Evolutionary conservation across 1,140 invertebrate genomes (phyloP).

Genomic region (Uloborus diversus): DNA sequence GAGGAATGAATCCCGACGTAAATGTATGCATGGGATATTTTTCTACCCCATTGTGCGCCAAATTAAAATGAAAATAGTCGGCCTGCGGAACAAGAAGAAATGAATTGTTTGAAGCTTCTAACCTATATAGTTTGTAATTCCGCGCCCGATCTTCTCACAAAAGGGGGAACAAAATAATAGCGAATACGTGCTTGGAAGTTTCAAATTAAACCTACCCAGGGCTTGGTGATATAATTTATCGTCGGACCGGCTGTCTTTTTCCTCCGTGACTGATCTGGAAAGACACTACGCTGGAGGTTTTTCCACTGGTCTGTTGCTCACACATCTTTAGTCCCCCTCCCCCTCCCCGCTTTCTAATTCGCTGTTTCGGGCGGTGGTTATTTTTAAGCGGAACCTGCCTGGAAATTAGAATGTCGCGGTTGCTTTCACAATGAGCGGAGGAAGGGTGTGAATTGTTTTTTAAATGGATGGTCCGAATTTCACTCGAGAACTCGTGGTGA

Average conservation of each 20-base stretch:
- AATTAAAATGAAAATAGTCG: slow-evolving; percentile 41
- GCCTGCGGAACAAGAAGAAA: slow-evolving; percentile 13
- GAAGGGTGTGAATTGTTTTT: not conserved
- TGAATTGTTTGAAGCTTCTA: slow-evolving; percentile 26
- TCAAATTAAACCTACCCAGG: slow-evolving; percentile 29
- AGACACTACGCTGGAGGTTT: slow-evolving; percentile 26
- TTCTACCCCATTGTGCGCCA: not conserved
- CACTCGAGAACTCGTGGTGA: too few species aligned
- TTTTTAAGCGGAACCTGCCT: not conserved
- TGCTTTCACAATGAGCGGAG: not conserved
- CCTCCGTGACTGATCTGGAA: slow-evolving; percentile 38
- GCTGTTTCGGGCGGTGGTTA: not conserved
- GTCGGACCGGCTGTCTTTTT: slow-evolving; percentile 16
- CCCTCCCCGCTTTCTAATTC: not conserved
- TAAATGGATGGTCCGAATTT: too few species aligned
- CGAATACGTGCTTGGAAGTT: slow-evolving; percentile 38
- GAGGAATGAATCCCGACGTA: not conserved
- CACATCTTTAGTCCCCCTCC: not conserved
- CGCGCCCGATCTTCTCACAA: slow-evolving; percentile 16
- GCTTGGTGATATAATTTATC: slow-evolving; percentile 48
- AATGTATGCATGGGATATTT: not conserved
- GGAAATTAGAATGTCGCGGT: not conserved
- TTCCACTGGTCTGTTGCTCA: not conserved
- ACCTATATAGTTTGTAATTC: slow-evolving; percentile 35
- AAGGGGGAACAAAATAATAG: slow-evolving; percentile 38